These are phyloP conservation scores for Adineta ricciae DNA, from an alignment of 2,888 invertebrate genomes.

Conservation along the genomic window DNA sequence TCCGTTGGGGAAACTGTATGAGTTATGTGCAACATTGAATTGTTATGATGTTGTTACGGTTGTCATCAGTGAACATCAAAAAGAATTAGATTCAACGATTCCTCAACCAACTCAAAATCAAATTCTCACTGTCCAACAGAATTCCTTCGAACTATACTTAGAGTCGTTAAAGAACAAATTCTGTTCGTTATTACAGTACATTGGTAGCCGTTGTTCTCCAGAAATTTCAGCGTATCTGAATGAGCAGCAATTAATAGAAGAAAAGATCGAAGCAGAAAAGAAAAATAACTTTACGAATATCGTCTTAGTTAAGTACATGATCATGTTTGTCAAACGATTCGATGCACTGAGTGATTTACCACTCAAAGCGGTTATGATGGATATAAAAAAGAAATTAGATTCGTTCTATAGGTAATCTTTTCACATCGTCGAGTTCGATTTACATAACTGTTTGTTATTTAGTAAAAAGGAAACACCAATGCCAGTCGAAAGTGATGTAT, in stretches of 20 bases:
- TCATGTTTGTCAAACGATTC: neutral
- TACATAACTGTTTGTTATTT: neutral
- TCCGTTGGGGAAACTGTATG: neutral
- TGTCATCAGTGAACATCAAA: neutral
- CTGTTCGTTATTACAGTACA: neutral
- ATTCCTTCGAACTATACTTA: neutral
- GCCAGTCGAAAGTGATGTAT: neutral
- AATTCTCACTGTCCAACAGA: neutral
- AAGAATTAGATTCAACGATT: neutral
- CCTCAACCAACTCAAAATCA: neutral
- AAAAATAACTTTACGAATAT: neutral
- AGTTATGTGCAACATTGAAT: constrained; percentile 19
- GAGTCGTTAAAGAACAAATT: neutral
- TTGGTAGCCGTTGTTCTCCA: neutral
- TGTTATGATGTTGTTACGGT: neutral
- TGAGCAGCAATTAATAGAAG: neutral
- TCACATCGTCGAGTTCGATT: neutral
- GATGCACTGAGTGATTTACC: neutral
- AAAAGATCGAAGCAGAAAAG: neutral
- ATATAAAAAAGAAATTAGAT: neutral
- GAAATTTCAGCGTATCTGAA: neutral
- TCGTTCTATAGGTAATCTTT: neutral
- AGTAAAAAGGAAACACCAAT: neutral
- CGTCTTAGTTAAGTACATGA: neutral
- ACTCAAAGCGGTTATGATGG: neutral